Evolutionary conservation across 37 sponge, comb jelly and placozoan genomes (phyloP).

Genomic region (Chondrosia reniformis): DNA sequence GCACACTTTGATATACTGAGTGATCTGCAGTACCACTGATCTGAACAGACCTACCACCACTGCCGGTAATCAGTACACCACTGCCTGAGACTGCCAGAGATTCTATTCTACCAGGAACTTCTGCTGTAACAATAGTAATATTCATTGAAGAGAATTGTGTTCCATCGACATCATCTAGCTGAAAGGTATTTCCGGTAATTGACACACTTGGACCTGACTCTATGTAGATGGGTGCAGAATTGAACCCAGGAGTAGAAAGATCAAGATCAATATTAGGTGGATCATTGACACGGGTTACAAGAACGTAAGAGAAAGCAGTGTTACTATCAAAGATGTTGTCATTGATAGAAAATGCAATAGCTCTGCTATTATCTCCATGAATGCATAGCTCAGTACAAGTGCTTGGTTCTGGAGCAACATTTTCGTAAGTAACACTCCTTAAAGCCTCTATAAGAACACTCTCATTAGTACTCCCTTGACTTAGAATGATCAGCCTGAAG

Average conservation of each 20-base stretch:
- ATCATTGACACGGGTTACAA: constrained; percentile 44
- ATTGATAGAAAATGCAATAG: constrained; percentile 38
- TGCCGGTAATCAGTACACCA: neutral
- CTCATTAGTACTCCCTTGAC: neutral
- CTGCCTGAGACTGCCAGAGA: neutral
- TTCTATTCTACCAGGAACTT: neutral
- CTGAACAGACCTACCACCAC: neutral
- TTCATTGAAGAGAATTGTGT: neutral
- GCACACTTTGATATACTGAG: constrained; percentile 2
- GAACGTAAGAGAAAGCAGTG: constrained; percentile 20
- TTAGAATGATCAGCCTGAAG: too few relatives aligned
- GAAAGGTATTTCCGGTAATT: neutral
- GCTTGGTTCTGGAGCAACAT: constrained; percentile 25
- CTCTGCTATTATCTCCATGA: constrained; percentile 30
- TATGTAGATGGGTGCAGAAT: constrained; percentile 1
- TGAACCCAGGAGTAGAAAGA: neutral
- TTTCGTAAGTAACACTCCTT: constrained; percentile 40
- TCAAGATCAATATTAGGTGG: constrained; percentile 55
- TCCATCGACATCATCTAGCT: constrained; percentile 1
- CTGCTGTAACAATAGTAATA: neutral
- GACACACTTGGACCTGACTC: constrained; percentile 36
- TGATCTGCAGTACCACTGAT: neutral
- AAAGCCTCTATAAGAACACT: constrained; percentile 23
- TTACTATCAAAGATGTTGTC: constrained; percentile 45
- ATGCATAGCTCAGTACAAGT: constrained; percentile 1